Base-by-base conservation (phyloP, 37 sponge, comb jelly and placozoan species). In the Hormiphora californensis region DNA sequence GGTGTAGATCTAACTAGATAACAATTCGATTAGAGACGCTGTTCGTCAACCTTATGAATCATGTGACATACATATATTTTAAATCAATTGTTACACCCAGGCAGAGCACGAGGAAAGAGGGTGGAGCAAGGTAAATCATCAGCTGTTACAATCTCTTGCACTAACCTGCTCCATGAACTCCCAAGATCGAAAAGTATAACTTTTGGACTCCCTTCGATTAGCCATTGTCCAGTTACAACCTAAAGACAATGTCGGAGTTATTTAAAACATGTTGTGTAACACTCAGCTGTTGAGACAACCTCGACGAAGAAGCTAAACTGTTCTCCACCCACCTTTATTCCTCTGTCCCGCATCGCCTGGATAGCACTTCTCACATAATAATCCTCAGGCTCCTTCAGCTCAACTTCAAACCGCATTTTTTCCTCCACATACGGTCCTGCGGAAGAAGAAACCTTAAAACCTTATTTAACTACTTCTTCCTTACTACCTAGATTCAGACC, bases 161-260 rank as follows among this genome's bases (percentile, higher is more conserved):
- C 8, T 65, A 36, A 65, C 67, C 37, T 65, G 8, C 8, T 32
- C 67, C 90, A 92, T 31, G 92, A 73, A 27, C 91, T 90, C 33
- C 91, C 91, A 25, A 97, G 65, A 86, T 94, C 98, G 90, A 97
- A 93, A 28, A 97, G 91, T 9, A 94, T 49, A 46, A 95, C 94
- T 33, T 90, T 94, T 15, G 97, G 94, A 62, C 90, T 90, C 0
- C 97, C 97, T 51, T 92, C 94, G 36, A 96, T 96, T 49, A 96
- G 89, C 97, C 97, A 96, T 23, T 93, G 87, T 22, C 97, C 97
- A 86, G 87, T 91, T 57, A 94, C 89, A 39, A 95, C 92, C 92
- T 95, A 33, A 49, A 54, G 0, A 54, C 32, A 86, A 32, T 31
- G 39, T 12, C 36, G 0, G n/a, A 2, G 30, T 0, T 30, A 15